Percentiles rank a stretch among this genome's conserved stretches.
Conservation (phyloP, 2,888 invertebrate genomes). For the Eristalis intricaria region DNA sequence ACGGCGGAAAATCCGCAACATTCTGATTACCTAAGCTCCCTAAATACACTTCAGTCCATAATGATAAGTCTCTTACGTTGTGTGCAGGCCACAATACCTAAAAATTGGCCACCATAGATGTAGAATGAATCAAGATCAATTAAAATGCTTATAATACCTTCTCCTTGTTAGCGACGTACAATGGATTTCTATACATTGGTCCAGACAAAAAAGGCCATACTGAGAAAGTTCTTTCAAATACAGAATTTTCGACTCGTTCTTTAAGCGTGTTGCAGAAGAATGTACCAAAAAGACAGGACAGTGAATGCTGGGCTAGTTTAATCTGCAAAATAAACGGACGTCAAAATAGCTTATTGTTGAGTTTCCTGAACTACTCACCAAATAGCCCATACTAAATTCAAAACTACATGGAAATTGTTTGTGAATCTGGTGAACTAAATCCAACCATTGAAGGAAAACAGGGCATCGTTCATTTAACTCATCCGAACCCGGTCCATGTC, state of each 20-base stretch:
- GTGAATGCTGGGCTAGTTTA: conserved; percentile 96
- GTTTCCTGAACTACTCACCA: conserved; percentile 84
- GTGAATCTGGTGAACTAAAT: conserved; percentile 96
- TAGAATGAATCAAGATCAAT: neutral
- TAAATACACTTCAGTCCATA: conserved; percentile 94
- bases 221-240: conserved; percentile 88
- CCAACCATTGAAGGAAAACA: conserved; percentile 98
- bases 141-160: conserved; percentile 73
- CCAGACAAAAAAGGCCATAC: conserved; percentile 94
- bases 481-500: conserved; percentile 89
- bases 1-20: conserved; percentile 79
- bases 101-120: neutral
- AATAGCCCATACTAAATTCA: conserved; percentile 95
- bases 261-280: conserved; percentile 94
- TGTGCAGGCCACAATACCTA: conserved; percentile 94
- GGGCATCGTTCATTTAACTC: conserved; percentile 98
- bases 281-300: conserved; percentile 98
- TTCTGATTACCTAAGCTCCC: conserved; percentile 83
- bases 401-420: conserved; percentile 95
- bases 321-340: conserved; percentile 84
- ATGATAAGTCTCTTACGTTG: conserved; percentile 89
- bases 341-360: neutral
- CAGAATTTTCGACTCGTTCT: conserved; percentile 86
- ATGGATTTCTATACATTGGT: conserved; percentile 91
- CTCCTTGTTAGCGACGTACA: conserved; percentile 85